Evolutionary conservation across 2,113 vertebrate genomes (phyloP).

Genomic region (Regulus satrapa): DNA sequence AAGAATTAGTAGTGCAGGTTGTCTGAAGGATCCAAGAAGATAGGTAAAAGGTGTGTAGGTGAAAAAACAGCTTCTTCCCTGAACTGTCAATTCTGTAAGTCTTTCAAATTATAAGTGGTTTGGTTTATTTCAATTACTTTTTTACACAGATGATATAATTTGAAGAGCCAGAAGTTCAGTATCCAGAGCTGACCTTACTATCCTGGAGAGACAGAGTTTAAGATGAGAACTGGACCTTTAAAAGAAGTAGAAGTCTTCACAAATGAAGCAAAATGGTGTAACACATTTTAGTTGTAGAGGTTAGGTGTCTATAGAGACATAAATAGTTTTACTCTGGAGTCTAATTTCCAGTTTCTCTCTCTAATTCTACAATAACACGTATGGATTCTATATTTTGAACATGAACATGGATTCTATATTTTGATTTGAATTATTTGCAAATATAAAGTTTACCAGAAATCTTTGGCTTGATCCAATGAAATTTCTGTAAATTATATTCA

Average conservation of each 20-base stretch:
- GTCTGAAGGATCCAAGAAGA: background rate
- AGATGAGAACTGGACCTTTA: background rate
- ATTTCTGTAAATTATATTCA: background rate
- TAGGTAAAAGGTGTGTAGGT: background rate
- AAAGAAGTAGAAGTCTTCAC: background rate
- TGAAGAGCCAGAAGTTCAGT: background rate
- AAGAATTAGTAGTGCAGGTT: background rate
- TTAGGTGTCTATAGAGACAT: background rate
- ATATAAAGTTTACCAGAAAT: background rate
- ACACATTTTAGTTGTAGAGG: background rate
- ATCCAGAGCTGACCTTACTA: background rate
- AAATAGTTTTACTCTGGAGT: background rate
- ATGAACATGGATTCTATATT: background rate
- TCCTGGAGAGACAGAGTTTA: background rate
- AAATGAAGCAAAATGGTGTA: background rate
- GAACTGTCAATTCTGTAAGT: background rate
- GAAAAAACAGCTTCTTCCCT: background rate
- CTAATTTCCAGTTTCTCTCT: background rate
- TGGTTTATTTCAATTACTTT: background rate
- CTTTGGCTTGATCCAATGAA: background rate
- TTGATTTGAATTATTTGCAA: background rate
- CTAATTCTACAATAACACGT: background rate
- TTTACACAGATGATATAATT: background rate
- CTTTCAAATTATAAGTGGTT: background rate
- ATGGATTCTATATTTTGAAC: background rate